Base-by-base conservation (phyloP, 2,888 invertebrate species). In the Trissolcus japonicus region DNA sequence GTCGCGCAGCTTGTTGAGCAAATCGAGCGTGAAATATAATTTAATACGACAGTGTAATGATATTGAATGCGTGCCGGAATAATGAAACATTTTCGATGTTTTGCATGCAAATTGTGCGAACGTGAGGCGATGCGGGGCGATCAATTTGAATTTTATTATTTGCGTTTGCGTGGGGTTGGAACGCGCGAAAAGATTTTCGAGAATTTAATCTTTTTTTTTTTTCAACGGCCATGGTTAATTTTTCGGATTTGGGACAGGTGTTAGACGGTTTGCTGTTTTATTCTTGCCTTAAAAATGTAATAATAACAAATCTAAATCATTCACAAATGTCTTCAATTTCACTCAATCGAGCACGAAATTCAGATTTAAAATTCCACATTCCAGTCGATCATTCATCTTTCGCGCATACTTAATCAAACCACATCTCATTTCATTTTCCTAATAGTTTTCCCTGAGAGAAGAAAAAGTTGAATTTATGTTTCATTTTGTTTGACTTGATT, bases 1-100 rank as follows among this genome's bases (percentile, higher is more conserved):
- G 67, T 73, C 72, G 72, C 68, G 67, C 51, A 67, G 77, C 77
- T 72, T 72, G 77, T 72, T 56, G 67, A 71, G 65, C 61, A 77
- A 76, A 77, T 77, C 77, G 77, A 72, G 77, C 77, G 72, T 77
- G 68, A 67, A 73, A 73, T 77, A 77, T 72, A 77, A 77, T 77
- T 72, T 77, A 77, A 77, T 77, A 68, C 73, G 77, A 77, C 77
- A 77, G 60, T 73, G 59, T 73, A 68, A 77, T 72, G 71, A 68
- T 72, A 72, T 77, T 72, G 67, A 77, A 77, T 77, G 67, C 72
- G 68, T 72, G 51, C 68, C 63, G 76, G 76, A 77, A 77, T 77
- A 68, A 77, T 72, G 72, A 72, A 72, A 72, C 56, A 72, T 67
- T 77, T 72, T 53, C 76, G 72, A 68, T 77, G 76, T 77, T 77